Evolutionary conservation across 2,797 vertebrate species (phyloP).

Genomic region (Hybognathus amarus): DNA sequence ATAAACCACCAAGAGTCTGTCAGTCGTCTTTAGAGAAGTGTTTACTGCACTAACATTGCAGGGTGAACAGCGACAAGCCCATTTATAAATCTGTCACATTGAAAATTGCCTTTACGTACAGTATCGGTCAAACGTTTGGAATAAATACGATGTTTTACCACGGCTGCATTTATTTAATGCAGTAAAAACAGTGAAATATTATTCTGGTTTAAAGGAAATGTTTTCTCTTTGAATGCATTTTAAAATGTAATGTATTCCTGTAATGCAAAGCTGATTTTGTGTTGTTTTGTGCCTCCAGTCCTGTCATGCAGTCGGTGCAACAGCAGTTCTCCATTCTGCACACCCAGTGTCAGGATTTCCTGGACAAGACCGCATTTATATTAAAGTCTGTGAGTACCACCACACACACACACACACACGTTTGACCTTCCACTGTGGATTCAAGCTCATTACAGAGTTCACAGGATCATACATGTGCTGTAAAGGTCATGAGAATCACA

Average conservation of each 20-base stretch:
- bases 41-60: not conserved
- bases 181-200: too few species aligned
- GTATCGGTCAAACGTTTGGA: not conserved
- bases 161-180: not conserved
- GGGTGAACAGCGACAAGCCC: not conserved
- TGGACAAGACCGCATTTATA: constrained; percentile 68
- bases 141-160: not conserved
- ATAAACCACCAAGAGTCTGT: not conserved
- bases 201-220: not conserved
- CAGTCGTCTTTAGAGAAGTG: not conserved
- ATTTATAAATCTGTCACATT: not conserved
- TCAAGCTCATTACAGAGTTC: not conserved
- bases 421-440: not conserved
- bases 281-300: constrained; percentile 48
- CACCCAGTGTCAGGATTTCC: constrained; percentile 70
- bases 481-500: not conserved
- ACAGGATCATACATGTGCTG: not conserved
- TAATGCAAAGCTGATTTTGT: not conserved
- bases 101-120: too few species aligned
- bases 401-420: not conserved
- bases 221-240: not conserved
- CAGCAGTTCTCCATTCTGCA: constrained; percentile 70
- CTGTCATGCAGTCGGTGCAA: constrained; percentile 47
- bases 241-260: not conserved
- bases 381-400: constrained; percentile 73